A percentile compares a stretch with the other conserved stretches of the same genome.
Evolutionary conservation across 2,888 invertebrate genomes (phyloP).

Genomic region (Trisateles emortualis): DNA sequence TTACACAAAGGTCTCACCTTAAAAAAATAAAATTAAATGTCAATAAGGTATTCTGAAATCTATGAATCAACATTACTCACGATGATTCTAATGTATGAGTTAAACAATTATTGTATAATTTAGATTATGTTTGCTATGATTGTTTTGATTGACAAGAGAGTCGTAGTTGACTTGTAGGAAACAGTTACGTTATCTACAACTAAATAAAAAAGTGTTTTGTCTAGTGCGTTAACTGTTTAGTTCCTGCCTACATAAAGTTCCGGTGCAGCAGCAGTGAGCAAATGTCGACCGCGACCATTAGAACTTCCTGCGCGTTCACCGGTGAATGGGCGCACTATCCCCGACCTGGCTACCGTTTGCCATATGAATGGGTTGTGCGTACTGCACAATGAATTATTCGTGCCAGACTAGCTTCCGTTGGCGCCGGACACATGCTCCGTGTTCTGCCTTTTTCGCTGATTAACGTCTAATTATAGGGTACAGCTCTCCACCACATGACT

Average conservation of each 20-base stretch:
- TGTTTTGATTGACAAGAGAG: background rate
- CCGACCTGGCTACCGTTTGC: slow-evolving; percentile 63
- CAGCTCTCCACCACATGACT: slow-evolving; percentile 75
- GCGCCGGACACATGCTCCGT: slow-evolving; percentile 76
- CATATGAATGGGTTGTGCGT: slow-evolving; percentile 74
- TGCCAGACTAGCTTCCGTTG: slow-evolving; percentile 80
- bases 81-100: background rate
- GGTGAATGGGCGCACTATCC: slow-evolving; percentile 66
- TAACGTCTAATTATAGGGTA: slow-evolving; percentile 84
- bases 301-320: slow-evolving; percentile 74
- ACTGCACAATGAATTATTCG: slow-evolving; percentile 78
- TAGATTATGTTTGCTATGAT: too few species aligned
- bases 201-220: slow-evolving; percentile 45
- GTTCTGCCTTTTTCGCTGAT: slow-evolving; percentile 81
- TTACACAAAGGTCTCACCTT: slow-evolving; percentile 35
- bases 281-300: slow-evolving; percentile 68
- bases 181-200: background rate
- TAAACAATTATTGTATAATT: background rate
- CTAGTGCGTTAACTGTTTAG: slow-evolving; percentile 70
- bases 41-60: background rate
- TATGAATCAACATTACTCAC: background rate
- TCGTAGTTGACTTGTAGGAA: too few species aligned
- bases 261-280: slow-evolving; percentile 66
- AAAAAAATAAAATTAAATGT: slow-evolving; percentile 7
- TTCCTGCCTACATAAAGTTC: slow-evolving; percentile 77